Percentiles rank a stretch among this genome's conserved stretches.
Conservation (phyloP, 2,113 vertebrate species). For the Amblyopsis rosae region DNA sequence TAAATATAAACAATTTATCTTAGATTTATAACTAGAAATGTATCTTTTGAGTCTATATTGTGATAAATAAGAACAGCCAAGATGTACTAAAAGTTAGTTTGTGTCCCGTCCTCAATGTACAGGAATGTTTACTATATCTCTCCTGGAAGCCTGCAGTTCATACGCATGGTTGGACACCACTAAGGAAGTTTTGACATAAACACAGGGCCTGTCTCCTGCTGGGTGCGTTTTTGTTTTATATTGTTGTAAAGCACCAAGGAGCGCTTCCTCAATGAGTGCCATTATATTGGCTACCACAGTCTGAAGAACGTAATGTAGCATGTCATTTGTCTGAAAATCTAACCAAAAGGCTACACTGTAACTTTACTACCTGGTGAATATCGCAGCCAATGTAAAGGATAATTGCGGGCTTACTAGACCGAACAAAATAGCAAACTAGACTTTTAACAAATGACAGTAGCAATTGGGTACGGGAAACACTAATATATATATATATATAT, state of each 20-base stretch:
- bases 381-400: constrained; percentile 2
- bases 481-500: not conserved
- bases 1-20: too few species aligned
- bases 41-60: too few species aligned
- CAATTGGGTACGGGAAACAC: not conserved
- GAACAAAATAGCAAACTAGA: constrained; percentile 4
- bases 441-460: constrained; percentile 8
- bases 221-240: constrained; percentile 35
- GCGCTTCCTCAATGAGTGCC: constrained; percentile 69
- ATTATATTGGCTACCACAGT: not conserved
- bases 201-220: constrained; percentile 53
- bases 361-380: not conserved
- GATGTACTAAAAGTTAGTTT: constrained; percentile 2
- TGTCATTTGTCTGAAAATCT: constrained; percentile 12
- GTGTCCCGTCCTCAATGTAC: constrained; percentile 22
- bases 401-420: not conserved
- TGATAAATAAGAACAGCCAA: not conserved
- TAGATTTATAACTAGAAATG: too few species aligned
- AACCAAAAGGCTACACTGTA: constrained; percentile 10
- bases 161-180: constrained; percentile 34
- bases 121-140: constrained; percentile 55
- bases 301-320: too few species aligned
- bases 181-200: constrained; percentile 69
- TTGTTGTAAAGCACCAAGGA: constrained; percentile 69
- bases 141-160: constrained; percentile 51